phyloP scores from a whole-genome alignment of 2,113 vertebrate genomes.

The Bagarius yarrelli region DNA sequence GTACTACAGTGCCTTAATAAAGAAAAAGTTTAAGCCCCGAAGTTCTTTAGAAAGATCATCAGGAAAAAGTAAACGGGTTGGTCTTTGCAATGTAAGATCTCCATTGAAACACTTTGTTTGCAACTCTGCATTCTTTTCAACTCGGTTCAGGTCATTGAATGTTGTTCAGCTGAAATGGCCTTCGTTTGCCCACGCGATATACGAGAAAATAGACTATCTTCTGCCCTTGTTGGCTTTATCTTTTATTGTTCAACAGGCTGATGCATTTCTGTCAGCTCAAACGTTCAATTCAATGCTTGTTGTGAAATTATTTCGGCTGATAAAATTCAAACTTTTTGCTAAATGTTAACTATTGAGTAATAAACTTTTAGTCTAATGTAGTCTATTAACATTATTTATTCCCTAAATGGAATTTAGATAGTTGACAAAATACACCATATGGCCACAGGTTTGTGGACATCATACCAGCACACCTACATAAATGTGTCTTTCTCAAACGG shows the following conservation, averaged over 20 bases:
- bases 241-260: slow-evolving; percentile 47
- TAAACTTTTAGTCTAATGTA: slow-evolving; percentile 66
- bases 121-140: slow-evolving; percentile 10
- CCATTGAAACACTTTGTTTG: slow-evolving; percentile 26
- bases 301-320: slow-evolving; percentile 65
- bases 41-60: background rate
- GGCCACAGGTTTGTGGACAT: too few species aligned
- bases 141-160: slow-evolving; percentile 7
- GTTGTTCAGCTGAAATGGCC: slow-evolving; percentile 33
- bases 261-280: background rate
- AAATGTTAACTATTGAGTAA: slow-evolving; percentile 70
- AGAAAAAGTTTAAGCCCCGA: background rate
- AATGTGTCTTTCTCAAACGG: too few species aligned
- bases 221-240: slow-evolving; percentile 34
- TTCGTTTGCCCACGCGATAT: slow-evolving; percentile 28
- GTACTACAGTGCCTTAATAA: background rate
- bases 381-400: slow-evolving; percentile 62
- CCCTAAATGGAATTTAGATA: too few species aligned
- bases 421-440: too few species aligned
- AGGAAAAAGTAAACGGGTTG: background rate
- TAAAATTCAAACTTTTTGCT: slow-evolving; percentile 57
- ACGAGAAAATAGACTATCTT: slow-evolving; percentile 20
- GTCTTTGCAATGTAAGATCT: background rate
- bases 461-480: too few species aligned
- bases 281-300: slow-evolving; percentile 39